phyloP scores from a whole-genome alignment of 2,797 vertebrate genomes.

The Spea hammondii region DNA sequence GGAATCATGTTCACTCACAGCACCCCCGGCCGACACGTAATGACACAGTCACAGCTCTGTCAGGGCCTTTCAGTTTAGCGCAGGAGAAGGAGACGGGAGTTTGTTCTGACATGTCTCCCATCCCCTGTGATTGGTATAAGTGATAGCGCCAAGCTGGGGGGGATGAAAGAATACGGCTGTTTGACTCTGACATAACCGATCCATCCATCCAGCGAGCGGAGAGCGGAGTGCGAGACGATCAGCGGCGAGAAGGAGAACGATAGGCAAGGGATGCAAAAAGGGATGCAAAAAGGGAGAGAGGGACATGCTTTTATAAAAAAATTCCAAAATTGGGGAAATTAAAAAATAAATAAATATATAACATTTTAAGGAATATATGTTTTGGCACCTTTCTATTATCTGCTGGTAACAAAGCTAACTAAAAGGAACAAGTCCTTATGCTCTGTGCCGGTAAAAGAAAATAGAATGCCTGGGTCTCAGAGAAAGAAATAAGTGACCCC shows the following conservation, averaged over 20 bases:
- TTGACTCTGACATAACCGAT: constrained; percentile 52
- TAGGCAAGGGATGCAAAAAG: not conserved
- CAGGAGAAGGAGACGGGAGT: constrained; percentile 28
- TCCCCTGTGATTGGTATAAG: constrained; percentile 49
- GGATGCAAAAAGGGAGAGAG: not conserved
- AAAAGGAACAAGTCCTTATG: no score
- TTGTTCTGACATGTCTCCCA: constrained; percentile 38
- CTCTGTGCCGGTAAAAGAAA: no score
- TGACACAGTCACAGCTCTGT: constrained; percentile 43
- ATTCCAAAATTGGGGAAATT: no score
- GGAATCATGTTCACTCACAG: not conserved
- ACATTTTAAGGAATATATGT: no score
- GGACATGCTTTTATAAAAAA: not conserved
- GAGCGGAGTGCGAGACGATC: not conserved
- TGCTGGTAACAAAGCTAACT: no score
- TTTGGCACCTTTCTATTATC: no score
- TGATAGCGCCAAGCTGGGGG: constrained; percentile 52
- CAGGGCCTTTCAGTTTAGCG: constrained; percentile 9
- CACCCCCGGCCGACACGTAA: constrained; percentile 3
- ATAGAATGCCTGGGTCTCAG: no score
- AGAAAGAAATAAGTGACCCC: no score
- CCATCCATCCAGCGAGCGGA: constrained; percentile 39
- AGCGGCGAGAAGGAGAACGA: constrained; percentile 9
- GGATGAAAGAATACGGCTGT: constrained; percentile 50
- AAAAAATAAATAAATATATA: no score